Evolutionary conservation across 2,888 invertebrate genomes (phyloP).

Genomic region (Leptopilina syphax): DNA sequence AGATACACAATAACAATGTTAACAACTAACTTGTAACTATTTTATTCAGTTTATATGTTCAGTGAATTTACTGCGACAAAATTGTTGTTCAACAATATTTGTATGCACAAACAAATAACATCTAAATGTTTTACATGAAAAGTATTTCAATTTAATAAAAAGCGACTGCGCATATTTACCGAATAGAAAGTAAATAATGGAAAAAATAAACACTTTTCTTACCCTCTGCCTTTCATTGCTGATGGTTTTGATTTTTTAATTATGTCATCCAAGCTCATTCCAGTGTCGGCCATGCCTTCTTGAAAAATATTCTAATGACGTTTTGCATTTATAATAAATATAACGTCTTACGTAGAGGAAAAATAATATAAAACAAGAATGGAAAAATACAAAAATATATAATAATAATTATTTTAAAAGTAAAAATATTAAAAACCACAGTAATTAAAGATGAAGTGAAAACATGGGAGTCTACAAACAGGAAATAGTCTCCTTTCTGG

Average conservation of each 20-base stretch:
- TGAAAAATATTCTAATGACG: background rate
- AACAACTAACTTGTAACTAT: too few species aligned
- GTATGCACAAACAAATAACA: too few species aligned
- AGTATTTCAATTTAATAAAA: background rate
- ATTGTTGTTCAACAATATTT: too few species aligned
- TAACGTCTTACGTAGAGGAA: background rate
- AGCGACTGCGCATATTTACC: background rate
- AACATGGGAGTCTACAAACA: background rate
- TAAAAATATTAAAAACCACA: background rate
- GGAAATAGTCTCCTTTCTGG: too few species aligned
- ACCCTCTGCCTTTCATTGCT: slow-evolving; percentile 71
- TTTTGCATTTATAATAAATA: slow-evolving; percentile 14
- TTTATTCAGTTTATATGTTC: too few species aligned
- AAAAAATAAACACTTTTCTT: slow-evolving; percentile 48
- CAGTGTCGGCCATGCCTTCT: slow-evolving; percentile 66
- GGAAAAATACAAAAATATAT: slow-evolving; percentile 9
- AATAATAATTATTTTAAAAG: background rate
- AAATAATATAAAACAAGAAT: background rate
- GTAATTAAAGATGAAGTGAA: background rate
- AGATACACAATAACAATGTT: too few species aligned
- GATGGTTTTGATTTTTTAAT: slow-evolving; percentile 73
- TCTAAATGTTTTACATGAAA: too few species aligned
- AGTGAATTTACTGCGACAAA: too few species aligned
- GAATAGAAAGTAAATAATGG: slow-evolving; percentile 37
- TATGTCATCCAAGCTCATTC: slow-evolving; percentile 76